phyloP scores from a whole-genome alignment of 2,888 invertebrate species.

The Argyresthia albistria region DNA sequence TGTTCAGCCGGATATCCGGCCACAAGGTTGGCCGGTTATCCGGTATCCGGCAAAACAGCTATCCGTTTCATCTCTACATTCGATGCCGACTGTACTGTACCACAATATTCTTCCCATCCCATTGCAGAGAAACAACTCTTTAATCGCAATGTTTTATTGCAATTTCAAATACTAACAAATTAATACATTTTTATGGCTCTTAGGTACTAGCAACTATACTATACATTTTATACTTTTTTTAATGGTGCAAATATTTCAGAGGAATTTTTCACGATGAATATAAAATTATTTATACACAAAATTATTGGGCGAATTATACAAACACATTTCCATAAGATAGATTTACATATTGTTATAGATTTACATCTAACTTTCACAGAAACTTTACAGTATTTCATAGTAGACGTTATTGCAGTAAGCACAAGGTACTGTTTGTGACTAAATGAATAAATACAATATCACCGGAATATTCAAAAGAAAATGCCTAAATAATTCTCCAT shows the following conservation, averaged over 20 bases:
- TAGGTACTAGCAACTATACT: conserved; percentile 5
- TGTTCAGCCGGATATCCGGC: too few species aligned
- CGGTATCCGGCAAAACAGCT: too few species aligned
- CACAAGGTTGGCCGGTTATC: too few species aligned
- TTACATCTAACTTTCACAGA: conserved; percentile 9
- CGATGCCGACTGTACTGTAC: too few species aligned
- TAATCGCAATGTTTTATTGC: conserved; percentile 5
- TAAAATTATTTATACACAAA: too few species aligned
- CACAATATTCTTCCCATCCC: too few species aligned
- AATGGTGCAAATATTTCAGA: conserved; percentile 5
- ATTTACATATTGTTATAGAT: background rate
- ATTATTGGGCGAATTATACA: background rate
- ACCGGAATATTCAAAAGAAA: too few species aligned
- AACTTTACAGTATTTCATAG: background rate
- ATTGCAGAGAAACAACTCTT: background rate
- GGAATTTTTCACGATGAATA: background rate
- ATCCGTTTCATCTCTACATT: too few species aligned
- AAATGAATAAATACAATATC: too few species aligned
- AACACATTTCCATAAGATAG: background rate
- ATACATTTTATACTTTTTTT: conserved; percentile 3
- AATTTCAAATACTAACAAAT: conserved; percentile 5
- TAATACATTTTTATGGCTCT: conserved; percentile 5
- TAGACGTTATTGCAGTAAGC: too few species aligned
- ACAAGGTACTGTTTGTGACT: too few species aligned
- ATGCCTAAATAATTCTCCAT: too few species aligned